These are phyloP conservation scores for Stomorhina lunata DNA, from an alignment of 2,888 invertebrate genomes.

Conservation along the genomic window DNA sequence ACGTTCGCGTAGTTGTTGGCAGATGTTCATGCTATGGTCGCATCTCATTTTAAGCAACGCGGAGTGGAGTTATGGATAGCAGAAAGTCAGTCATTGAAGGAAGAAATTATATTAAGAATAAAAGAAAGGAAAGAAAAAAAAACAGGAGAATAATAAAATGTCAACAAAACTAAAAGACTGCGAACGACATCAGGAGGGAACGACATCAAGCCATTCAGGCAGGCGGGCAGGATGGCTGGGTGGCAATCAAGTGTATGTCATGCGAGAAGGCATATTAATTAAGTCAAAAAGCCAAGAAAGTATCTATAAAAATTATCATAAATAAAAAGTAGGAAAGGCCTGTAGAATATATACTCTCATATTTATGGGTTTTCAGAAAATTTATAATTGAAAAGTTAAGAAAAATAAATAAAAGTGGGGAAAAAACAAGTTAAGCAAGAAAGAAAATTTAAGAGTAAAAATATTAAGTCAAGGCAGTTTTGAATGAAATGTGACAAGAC, in stretches of 20 bases:
- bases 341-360: neutral
- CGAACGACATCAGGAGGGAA: neutral
- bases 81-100: neutral
- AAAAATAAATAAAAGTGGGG: neutral
- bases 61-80: too few relatives aligned
- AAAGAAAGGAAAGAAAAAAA: neutral
- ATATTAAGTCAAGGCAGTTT: too few relatives aligned
- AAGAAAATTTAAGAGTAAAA: too few relatives aligned
- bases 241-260: constrained; percentile 10
- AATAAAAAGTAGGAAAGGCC: neutral
- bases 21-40: too few relatives aligned
- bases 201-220: neutral
- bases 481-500: too few relatives aligned
- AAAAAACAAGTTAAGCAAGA: too few relatives aligned
- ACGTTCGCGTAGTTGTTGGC: too few relatives aligned
- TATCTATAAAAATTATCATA: constrained; percentile 34
- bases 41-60: too few relatives aligned
- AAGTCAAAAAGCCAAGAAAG: constrained; percentile 51
- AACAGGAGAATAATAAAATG: constrained; percentile 44
- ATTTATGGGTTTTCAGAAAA: neutral
- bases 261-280: constrained; percentile 46
- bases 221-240: neutral
- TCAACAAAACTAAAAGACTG: constrained; percentile 43
- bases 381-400: neutral
- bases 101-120: neutral